phyloP scores from a whole-genome alignment of 1,140 invertebrate genomes.

The Coelopa frigida region DNA sequence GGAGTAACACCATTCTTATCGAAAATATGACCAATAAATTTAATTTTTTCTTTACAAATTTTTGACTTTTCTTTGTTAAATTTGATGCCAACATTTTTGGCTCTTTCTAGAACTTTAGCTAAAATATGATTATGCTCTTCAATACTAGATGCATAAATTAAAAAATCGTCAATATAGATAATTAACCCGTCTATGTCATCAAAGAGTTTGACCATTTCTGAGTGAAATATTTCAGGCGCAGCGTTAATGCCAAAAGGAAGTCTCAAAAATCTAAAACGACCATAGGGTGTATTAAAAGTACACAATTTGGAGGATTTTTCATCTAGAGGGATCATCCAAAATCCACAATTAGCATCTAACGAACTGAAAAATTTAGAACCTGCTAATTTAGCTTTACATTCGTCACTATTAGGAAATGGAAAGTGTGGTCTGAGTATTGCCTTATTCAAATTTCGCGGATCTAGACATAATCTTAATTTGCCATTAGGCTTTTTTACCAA shows the following conservation, averaged over 20 bases:
- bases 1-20: constrained; percentile 19
- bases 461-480: constrained; percentile 42
- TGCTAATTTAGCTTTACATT: constrained; percentile 31
- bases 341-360: constrained; percentile 44
- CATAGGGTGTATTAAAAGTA: constrained; percentile 48
- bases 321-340: constrained; percentile 43
- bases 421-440: constrained; percentile 40
- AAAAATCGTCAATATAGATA: constrained; percentile 38
- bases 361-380: constrained; percentile 38
- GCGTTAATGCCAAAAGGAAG: constrained; percentile 45
- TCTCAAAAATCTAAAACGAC: constrained; percentile 25
- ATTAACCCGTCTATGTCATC: constrained; percentile 31
- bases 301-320: constrained; percentile 34
- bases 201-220: constrained; percentile 25
- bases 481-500: constrained; percentile 38
- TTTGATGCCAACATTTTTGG: constrained; percentile 6
- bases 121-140: constrained; percentile 30
- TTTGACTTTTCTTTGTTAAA: constrained; percentile 8
- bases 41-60: constrained; percentile 26
- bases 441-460: constrained; percentile 46
- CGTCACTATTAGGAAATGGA: constrained; percentile 43
- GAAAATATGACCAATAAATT: constrained; percentile 16
- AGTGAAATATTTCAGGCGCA: constrained; percentile 40
- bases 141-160: constrained; percentile 22
- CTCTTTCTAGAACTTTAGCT: constrained; percentile 22